Conservation (phyloP, 2,888 invertebrate species). For the Toxonevra muliebris region DNA sequence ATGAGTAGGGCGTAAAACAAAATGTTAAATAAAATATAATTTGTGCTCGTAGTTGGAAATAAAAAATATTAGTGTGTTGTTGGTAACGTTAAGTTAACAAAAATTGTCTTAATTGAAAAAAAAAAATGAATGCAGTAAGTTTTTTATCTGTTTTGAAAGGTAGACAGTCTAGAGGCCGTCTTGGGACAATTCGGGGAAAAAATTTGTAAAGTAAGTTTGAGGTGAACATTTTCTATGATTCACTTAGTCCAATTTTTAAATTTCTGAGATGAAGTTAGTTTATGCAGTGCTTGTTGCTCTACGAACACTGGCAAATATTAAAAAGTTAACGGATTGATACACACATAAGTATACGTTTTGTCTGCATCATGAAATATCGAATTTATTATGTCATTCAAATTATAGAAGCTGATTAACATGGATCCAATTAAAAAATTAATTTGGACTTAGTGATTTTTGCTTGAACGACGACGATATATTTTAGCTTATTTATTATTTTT, state of each 20-base stretch:
- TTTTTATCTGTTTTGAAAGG: no score
- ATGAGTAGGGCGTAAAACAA: no score
- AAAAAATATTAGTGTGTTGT: slow-evolving; percentile 12
- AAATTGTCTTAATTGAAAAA: no score
- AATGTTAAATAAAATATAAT: slow-evolving; percentile 15
- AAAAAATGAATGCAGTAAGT: no score
- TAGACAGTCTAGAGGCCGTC: no score
- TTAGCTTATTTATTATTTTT: slow-evolving; percentile 9
- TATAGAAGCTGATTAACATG: no score
- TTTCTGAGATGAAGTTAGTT: no score
- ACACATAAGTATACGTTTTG: slow-evolving; percentile 30
- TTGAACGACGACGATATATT: slow-evolving; percentile 25
- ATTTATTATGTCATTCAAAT: no score
- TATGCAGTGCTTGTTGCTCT: no score
- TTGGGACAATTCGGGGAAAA: slow-evolving; percentile 13
- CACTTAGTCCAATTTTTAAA: slow-evolving; percentile 27
- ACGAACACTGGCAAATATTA: slow-evolving; percentile 22
- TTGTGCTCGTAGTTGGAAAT: neutral
- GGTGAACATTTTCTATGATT: slow-evolving; percentile 11
- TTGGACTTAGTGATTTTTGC: no score
- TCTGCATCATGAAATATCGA: slow-evolving; percentile 35
- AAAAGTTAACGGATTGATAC: neutral
- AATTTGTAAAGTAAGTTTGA: slow-evolving; percentile 28
- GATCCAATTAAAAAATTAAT: no score
- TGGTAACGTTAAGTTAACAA: neutral